Evolutionary conservation across 30 jellyfish, hydroid and myxozoan species (phyloP).

Genomic region (Pseudorhiza aurosa): DNA sequence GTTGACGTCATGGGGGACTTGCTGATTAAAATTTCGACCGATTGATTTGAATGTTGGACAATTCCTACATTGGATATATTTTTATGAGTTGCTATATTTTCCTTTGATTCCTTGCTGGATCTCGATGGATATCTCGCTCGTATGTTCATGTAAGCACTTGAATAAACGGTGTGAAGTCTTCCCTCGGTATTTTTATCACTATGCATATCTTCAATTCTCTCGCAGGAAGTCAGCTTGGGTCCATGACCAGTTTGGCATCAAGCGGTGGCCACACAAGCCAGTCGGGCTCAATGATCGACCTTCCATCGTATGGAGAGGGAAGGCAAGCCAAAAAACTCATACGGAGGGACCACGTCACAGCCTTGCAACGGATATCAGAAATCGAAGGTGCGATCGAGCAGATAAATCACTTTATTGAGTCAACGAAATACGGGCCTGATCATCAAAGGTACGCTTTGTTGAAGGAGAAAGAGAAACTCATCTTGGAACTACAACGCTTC

Average conservation of each 20-base stretch:
- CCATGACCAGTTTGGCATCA: constrained; percentile 65
- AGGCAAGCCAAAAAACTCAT: constrained; percentile 69
- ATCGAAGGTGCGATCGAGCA: constrained; percentile 87
- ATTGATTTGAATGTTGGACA: too few species aligned
- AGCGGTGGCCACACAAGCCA: constrained; percentile 54
- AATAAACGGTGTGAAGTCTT: too few species aligned
- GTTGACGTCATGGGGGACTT: too few species aligned
- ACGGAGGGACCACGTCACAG: constrained; percentile 86
- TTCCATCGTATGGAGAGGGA: constrained; percentile 70
- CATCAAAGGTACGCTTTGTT: constrained; percentile 79
- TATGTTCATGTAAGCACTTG: too few species aligned
- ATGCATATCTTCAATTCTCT: too few species aligned
- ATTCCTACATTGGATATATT: too few species aligned
- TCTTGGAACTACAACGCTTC: constrained; percentile 79
- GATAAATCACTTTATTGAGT: constrained; percentile 67
- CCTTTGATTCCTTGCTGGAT: too few species aligned
- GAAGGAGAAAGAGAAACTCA: constrained; percentile 81
- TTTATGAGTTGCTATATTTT: too few species aligned
- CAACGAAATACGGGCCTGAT: constrained; percentile 89
- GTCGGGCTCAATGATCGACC: constrained; percentile 70
- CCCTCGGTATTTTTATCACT: too few species aligned
- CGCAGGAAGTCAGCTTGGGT: constrained; percentile 55
- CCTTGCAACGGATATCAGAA: constrained; percentile 85
- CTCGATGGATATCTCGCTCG: too few species aligned
- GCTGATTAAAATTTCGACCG: too few species aligned